Percentiles rank a stretch among this genome's conserved stretches.
Conservation (phyloP, 2,888 invertebrate species). For the Xestoiulus laeticollis region DNA sequence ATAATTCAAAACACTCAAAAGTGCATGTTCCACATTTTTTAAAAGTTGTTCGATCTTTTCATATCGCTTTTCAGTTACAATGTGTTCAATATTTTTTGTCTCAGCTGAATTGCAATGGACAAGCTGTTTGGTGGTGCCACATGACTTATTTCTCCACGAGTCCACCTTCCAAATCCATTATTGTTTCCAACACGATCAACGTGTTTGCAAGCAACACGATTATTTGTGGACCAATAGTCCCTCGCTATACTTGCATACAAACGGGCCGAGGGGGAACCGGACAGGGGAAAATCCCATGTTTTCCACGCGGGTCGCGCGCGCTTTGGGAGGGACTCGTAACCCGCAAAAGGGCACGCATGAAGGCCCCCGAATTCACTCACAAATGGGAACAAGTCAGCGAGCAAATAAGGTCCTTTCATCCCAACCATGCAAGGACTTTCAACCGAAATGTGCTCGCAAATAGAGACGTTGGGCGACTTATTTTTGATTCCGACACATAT, state of each 20-base stretch:
- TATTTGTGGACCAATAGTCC: background rate
- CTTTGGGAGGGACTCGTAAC: background rate
- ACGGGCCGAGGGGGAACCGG: background rate
- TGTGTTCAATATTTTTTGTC: too few relatives aligned
- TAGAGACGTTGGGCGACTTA: conserved; percentile 8
- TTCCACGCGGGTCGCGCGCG: background rate
- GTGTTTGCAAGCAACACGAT: conserved; percentile 26
- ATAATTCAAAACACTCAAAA: too few relatives aligned
- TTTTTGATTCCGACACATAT: background rate
- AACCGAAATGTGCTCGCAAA: conserved; percentile 7
- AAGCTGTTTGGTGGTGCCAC: background rate
- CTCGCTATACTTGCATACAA: background rate
- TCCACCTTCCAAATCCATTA: background rate
- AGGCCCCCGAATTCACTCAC: conserved; percentile 11
- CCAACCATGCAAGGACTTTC: background rate
- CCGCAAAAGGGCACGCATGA: conserved; percentile 26
- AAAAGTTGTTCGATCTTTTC: too few relatives aligned
- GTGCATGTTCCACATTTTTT: too few relatives aligned
- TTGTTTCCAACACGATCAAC: conserved; percentile 12
- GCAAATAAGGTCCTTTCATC: conserved; percentile 26
- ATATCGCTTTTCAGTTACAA: too few relatives aligned
- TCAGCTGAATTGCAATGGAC: too few relatives aligned
- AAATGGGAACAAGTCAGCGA: conserved; percentile 26
- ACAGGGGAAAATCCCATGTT: conserved; percentile 16
- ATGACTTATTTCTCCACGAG: background rate